Base-by-base conservation (phyloP, 2,113 vertebrate genomes). In the Clarias macrocephalus region DNA sequence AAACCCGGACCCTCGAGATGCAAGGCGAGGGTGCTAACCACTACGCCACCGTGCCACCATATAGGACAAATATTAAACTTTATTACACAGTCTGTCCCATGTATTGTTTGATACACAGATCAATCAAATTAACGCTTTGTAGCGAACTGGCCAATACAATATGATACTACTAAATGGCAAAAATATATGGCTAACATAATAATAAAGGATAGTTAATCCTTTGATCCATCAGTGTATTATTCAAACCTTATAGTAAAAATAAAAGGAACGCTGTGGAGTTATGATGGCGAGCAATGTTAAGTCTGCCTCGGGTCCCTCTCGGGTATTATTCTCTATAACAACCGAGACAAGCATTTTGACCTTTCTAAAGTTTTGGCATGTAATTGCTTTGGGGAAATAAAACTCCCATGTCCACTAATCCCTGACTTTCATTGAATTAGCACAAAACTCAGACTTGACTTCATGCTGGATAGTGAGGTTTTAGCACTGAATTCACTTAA, bases 341-440 rank as follows among this genome's bases (percentile, higher is more conserved):
- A n/a, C 11, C 23, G n/a, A 77, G 75, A 77, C 25, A 15, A 77
- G 54, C 25, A 54, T 77, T 52, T 16, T 52, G 75, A 77, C 75
- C 48, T 54, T 54, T 54, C 48, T 77, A 54, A 54, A n/a, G 23
- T 54, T 77, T 77, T 54, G 23, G 3, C 0, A 52, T 76, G 21
- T 52, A 76, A 76, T 52, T 73, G 70, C 68, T 72, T 72, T 48
- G 72, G 52, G 73, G 73, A 54, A 77, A 77, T 12, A 77, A 75
- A 77, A n/a, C 25, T 76, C 21, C 42, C 48, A 76, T 76, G 73
- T 76, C 73, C 21, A 76, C 42, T 25, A 23, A 52, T 52, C 23
- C 37, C 73, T 76, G 73, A 76, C 73, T 25, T 76, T 52, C 15
- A 76, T 76, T 76, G 16, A 52, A 76, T 52, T 25, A 13, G 33